Evolutionary conservation across 2,797 vertebrate species (phyloP), one percentile per base, ranked within the genome.

Genomic region (Jordanella pulchra): DNA sequence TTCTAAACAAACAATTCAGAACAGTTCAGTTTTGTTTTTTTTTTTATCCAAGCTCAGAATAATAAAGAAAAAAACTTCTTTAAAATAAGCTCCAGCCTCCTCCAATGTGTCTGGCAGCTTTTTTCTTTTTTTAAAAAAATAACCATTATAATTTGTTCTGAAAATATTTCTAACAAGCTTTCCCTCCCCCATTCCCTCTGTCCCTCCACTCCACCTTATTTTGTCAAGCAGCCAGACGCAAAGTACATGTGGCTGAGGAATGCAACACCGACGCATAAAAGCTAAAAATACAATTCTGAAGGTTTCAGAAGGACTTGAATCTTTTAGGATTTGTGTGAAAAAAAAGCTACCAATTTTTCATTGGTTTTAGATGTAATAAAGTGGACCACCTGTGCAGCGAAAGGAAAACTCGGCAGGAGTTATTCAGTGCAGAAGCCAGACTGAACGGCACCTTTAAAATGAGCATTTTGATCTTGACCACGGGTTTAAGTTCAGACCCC

Each of bases 71-170:
- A 65, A 72, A 69, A 48, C 39, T 44, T 84, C 78, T 84, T 78
- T 69, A 78, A 92, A 93, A 92, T 91, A 92, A 89, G 84, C 58
- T 73, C 32, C 2, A 32, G 79, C 86, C 79, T 85, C 85, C 85
- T 83, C 83, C 81, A 58, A 68, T 50, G 68, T 87, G 87, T 91
- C 89, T 93, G 84, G 81, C 81, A 90, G 65, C 15, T 58, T 81
- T 61, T 17, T 35, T 85, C 66, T 80, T 51, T 58, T 56, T 30
- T 28, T 60, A 7, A 39, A 39, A 39, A 39, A 7, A 39, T 5
- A 39, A 39, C 58, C 54, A 75, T 74, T 69, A 75, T 71, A 83
- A 85, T 84, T 85, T 83, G 82, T 75, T 74, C 73, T 69, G 73
- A 75, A 86, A 89, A 86, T 58, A 66, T 51, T 78, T 60, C 65